Base-by-base conservation (phyloP, 2,113 vertebrate genomes). In the Acanthisitta chloris region DNA sequence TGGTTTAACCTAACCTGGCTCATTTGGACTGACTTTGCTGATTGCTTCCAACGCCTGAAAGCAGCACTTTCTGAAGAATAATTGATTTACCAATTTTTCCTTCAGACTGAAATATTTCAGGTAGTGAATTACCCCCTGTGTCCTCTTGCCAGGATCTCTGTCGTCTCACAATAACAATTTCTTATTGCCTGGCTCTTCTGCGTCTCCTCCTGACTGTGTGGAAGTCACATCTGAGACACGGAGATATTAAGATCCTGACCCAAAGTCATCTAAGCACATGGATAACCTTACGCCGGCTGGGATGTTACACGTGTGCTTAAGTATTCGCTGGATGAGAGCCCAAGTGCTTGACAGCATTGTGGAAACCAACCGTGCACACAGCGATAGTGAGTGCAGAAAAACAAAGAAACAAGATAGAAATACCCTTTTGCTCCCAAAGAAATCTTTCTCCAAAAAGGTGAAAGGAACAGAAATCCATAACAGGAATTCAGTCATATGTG, bases 291-390 rank as follows among this genome's bases (percentile, higher is more conserved):
- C 3, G 0, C 86, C 0, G 38, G n/a, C 52, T 71, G 81, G 72
- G 80, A 72, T 84, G 86, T 90, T 92, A 95, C 85, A 94, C 33
- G 45, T 92, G 92, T 91, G 88, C 82, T 86, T 76, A 88, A 97
- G 85, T 52, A 93, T 96, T 97, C 93, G 76, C 82, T 95, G 96
- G 96, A 90, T 76, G 82, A 76, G 36, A 79, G 87, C 90, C 90
- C 73, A 57, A 90, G 51, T 78, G 67, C 51, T 85, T 95, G 88
- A 88, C 86, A 93, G 83, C 72, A 86, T 86, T 0, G 6, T 84
- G 92, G 94, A 93, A 94, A 96, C 65, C 52, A 88, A 54, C 25
- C 3, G 0, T 42, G 82, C 81, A 78, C 72, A 86, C 61, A 79
- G 69, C 0, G 48, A 96, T 81, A 96, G 61, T 0, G 0, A 79